Percentiles rank a stretch among this genome's conserved stretches.
Evolutionary conservation across 2,888 invertebrate genomes (phyloP).

Genomic region (Caradrina kadenii): DNA sequence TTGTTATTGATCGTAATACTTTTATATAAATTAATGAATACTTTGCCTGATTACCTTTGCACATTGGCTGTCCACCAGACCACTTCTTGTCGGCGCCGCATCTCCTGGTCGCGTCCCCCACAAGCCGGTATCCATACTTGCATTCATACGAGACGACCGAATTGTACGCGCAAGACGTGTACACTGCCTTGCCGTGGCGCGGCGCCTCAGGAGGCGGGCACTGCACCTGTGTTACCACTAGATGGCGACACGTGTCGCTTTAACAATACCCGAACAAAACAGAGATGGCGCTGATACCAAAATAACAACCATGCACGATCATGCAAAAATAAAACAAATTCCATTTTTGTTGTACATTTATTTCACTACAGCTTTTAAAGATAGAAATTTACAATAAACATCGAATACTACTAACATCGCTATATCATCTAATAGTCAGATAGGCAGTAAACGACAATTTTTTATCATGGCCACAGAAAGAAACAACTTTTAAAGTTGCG

Average conservation of each 20-base stretch:
- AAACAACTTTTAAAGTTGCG: conserved; percentile 71
- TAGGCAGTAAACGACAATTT: conserved; percentile 83
- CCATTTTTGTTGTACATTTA: conserved; percentile 78
- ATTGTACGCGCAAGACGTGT: conserved; percentile 98
- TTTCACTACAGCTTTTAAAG: conserved; percentile 86
- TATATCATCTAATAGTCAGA: conserved; percentile 80
- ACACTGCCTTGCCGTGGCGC: conserved; percentile 97
- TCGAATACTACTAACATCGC: conserved; percentile 80
- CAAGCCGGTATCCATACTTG: conserved; percentile 97
- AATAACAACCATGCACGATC: conserved; percentile 59
- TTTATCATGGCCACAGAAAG: conserved; percentile 86
- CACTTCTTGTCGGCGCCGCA: conserved; percentile 98
- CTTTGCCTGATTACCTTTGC: conserved; percentile 93
- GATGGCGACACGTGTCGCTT: conserved; percentile 88
- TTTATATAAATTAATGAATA: neutral
- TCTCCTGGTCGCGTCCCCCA: conserved; percentile 96
- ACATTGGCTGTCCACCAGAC: conserved; percentile 97
- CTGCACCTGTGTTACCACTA: conserved; percentile 97
- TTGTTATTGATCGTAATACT: no score
- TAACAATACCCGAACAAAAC: conserved; percentile 73
- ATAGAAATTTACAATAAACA: conserved; percentile 84
- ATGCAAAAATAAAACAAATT: conserved; percentile 85
- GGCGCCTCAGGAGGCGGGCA: conserved; percentile 98
- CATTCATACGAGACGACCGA: conserved; percentile 99
- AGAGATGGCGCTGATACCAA: conserved; percentile 75